Base-by-base conservation (phyloP, 2,113 vertebrate species). In the Tragelaphus buxtoni region DNA sequence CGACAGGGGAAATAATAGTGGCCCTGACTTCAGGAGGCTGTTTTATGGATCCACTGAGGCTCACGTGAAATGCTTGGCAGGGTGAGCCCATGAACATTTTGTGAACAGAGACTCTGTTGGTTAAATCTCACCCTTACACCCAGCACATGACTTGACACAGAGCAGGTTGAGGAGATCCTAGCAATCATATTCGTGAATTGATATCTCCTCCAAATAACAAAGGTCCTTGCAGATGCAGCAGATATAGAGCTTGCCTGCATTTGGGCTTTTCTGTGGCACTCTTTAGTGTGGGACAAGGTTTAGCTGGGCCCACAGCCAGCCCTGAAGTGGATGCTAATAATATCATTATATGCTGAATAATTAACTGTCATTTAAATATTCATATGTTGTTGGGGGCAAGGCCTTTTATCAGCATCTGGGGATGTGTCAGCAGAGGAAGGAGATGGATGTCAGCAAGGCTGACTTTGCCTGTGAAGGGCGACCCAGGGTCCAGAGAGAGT, bases 321-420 rank as follows among this genome's bases (percentile, higher is more conserved):
- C 74, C 30, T 95, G 87, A 95, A 98, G 97, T 95, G 97, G 98
- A 82, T 92, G 96, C 89, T 97, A 98, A 98, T 98, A 98, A 98
- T 98, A 98, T 98, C 87, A 98, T 69, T 95, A 95, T 86, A 96
- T 88, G 90, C 98, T 98, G 98, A 99, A 99, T 99, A 99, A 99
- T 99, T 99, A 98, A 99, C 98, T 98, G 90, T 98, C 98, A 99
- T 99, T 99, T 98, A 99, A 99, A 99, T 99, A 99, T 99, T 99
- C 98, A 99, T 99, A 99, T 98, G 98, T 98, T 99, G 98, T 99
- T 98, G 97, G 96, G 98, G 98, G 98, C 98, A 98, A 99, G 99
- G 98, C 98, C 98, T 99, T 99, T 99, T 95, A 99, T 98, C 98
- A 98, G 98, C 86, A 97, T 98, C 98, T 76, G 98, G 98, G 98